Conservation (phyloP, 2,888 invertebrate genomes). For the Lysandra coridon region DNA sequence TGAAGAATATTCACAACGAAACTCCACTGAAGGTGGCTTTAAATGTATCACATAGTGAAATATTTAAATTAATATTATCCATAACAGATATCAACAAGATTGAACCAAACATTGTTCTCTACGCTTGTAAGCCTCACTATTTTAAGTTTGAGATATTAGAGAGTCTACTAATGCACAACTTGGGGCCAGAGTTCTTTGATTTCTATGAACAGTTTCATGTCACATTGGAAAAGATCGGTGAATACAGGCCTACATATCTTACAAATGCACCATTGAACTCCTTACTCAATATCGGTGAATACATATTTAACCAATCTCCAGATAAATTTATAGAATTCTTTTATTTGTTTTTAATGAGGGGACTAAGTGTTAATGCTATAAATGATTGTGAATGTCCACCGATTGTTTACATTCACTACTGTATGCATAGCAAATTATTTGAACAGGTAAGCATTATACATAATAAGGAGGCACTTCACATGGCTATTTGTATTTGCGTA, state of each 20-base stretch:
- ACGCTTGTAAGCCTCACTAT: conserved; percentile 69
- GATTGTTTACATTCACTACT: conserved; percentile 65
- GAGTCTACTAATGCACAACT: conserved; percentile 59
- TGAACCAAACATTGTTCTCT: conserved; percentile 58
- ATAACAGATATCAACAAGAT: conserved; percentile 56
- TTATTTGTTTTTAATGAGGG: conserved; percentile 64
- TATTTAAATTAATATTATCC: conserved; percentile 59
- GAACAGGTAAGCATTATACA: conserved; percentile 57
- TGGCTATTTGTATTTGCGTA: too few species aligned
- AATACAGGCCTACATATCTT: conserved; percentile 52
- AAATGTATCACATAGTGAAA: conserved; percentile 52
- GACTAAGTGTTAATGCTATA: conserved; percentile 64
- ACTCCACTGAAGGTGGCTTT: conserved; percentile 64
- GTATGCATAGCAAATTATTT: conserved; percentile 58
- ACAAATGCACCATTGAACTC: conserved; percentile 66
- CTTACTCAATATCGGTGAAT: conserved; percentile 67
- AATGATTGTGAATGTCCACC: conserved; percentile 68
- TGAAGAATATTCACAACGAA: conserved; percentile 57
- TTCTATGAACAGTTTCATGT: conserved; percentile 57
- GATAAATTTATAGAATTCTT: conserved; percentile 66
- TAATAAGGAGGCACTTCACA: neutral
- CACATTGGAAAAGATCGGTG: conserved; percentile 54
- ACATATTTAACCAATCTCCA: conserved; percentile 60
- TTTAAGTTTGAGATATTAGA: conserved; percentile 68
- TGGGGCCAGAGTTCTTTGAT: conserved; percentile 68